A percentile compares a stretch with the other conserved stretches of the same genome.
These are phyloP conservation scores for Choreutis nemorana DNA, from an alignment of 2,888 invertebrate genomes.

Conservation along the genomic window DNA sequence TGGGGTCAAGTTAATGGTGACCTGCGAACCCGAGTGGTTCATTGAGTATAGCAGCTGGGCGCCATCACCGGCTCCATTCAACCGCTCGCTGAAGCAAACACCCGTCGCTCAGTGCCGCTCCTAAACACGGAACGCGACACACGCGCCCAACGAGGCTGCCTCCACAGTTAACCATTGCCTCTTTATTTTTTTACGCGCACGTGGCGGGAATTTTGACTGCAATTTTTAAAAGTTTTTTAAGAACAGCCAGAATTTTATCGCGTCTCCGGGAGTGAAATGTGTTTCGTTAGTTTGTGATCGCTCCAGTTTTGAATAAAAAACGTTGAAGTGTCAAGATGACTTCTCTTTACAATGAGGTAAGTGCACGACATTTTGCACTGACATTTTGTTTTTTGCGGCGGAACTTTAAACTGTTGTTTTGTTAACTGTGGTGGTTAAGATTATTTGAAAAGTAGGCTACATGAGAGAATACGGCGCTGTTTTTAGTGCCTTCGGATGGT, in stretches of 20 bases:
- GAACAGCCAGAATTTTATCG: not conserved
- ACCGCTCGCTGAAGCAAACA: slow-evolving; percentile 21
- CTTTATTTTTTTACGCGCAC: slow-evolving; percentile 26
- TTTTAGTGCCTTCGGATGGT: too few species aligned
- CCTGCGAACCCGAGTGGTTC: slow-evolving; percentile 61
- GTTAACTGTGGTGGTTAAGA: not conserved
- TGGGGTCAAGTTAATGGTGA: slow-evolving; percentile 52
- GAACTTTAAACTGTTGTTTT: slow-evolving; percentile 20
- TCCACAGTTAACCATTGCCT: slow-evolving; percentile 25
- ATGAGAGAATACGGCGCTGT: too few species aligned
- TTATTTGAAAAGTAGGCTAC: too few species aligned
- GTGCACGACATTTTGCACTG: slow-evolving; percentile 53
- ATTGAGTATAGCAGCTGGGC: slow-evolving; percentile 55
- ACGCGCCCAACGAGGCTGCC: slow-evolving; percentile 47
- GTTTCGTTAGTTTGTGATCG: slow-evolving; percentile 37
- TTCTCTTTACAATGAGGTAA: slow-evolving; percentile 57
- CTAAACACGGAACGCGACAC: slow-evolving; percentile 57
- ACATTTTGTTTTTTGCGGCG: slow-evolving; percentile 51
- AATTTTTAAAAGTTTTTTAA: slow-evolving; percentile 14
- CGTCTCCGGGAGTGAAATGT: slow-evolving; percentile 32
- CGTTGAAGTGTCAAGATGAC: slow-evolving; percentile 39
- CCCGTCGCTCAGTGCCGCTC: slow-evolving; percentile 48
- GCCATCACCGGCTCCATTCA: slow-evolving; percentile 46
- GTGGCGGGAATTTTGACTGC: slow-evolving; percentile 47
- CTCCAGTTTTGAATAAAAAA: slow-evolving; percentile 32